phyloP scores from a whole-genome alignment of 2,888 invertebrate species.

The Geophilus truncorum region DNA sequence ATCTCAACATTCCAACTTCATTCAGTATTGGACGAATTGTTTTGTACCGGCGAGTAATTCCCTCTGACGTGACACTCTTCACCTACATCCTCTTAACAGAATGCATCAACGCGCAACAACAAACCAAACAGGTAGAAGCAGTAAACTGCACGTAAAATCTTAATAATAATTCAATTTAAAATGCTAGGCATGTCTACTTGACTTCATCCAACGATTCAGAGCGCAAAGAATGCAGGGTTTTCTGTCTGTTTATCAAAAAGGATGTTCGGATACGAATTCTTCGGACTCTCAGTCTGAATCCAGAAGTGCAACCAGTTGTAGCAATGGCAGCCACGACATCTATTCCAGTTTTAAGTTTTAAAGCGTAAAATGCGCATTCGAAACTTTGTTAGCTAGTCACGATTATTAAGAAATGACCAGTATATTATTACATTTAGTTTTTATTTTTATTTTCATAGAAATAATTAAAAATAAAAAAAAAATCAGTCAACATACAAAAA shows the following conservation, averaged over 20 bases:
- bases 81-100: conserved; percentile 50
- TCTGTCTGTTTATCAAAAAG: conserved; percentile 54
- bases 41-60: conserved; percentile 47
- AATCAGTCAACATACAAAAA: too few relatives aligned
- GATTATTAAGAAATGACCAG: too few relatives aligned
- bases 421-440: too few relatives aligned
- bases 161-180: neutral
- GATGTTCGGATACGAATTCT: neutral
- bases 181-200: conserved; percentile 44
- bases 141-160: neutral
- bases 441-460: too few relatives aligned
- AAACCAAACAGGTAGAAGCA: neutral
- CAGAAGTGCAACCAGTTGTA: conserved; percentile 6
- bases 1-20: conserved; percentile 49
- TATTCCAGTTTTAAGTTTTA: neutral
- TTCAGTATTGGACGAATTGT: conserved; percentile 49
- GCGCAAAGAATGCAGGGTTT: conserved; percentile 50
- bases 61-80: conserved; percentile 48
- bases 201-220: conserved; percentile 50
- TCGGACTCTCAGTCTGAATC: neutral
- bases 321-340: conserved; percentile 16
- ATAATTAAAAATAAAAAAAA: too few relatives aligned
- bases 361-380: too few relatives aligned
- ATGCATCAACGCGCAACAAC: conserved; percentile 40
- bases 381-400: neutral